These are phyloP conservation scores for Zophobas atratus DNA, from an alignment of 1,140 invertebrate species.

Conservation along the genomic window DNA sequence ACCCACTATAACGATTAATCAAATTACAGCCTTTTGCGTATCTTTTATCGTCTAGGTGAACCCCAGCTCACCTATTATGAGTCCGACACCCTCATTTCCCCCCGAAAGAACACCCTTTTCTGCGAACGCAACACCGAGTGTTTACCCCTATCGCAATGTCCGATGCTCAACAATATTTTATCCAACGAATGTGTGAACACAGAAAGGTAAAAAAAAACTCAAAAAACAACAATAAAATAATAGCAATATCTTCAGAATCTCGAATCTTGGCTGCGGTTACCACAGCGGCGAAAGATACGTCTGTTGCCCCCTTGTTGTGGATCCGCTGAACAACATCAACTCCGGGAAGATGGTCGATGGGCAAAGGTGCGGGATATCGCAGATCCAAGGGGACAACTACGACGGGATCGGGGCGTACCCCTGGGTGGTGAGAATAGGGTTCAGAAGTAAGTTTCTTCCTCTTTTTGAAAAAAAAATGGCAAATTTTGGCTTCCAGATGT, in stretches of 20 bases:
- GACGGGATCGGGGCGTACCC: conserved; percentile 78
- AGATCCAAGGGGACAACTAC: conserved; percentile 76
- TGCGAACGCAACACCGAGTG: conserved; percentile 63
- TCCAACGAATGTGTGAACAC: conserved; percentile 63
- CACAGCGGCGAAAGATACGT: conserved; percentile 64
- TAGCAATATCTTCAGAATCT: conserved; percentile 60
- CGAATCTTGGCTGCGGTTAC: conserved; percentile 67
- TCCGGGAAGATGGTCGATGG: conserved; percentile 58
- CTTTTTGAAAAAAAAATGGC: background rate
- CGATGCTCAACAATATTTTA: conserved; percentile 63
- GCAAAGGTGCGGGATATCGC: conserved; percentile 73
- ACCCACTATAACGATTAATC: no score
- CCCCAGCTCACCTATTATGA: background rate
- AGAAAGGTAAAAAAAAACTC: conserved; percentile 60
- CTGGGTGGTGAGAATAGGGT: conserved; percentile 78
- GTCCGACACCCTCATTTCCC: background rate
- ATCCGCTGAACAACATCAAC: conserved; percentile 30
- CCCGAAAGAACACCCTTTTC: conserved; percentile 55
- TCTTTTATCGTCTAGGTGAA: background rate
- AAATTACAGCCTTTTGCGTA: no score
- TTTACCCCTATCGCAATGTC: conserved; percentile 63
- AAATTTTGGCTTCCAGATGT: conserved; percentile 68
- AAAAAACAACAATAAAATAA: conserved; percentile 34
- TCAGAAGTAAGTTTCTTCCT: conserved; percentile 70
- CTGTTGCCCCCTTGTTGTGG: conserved; percentile 65